Base-by-base conservation (phyloP, 2,797 vertebrate genomes). In the Parambassis ranga region DNA sequence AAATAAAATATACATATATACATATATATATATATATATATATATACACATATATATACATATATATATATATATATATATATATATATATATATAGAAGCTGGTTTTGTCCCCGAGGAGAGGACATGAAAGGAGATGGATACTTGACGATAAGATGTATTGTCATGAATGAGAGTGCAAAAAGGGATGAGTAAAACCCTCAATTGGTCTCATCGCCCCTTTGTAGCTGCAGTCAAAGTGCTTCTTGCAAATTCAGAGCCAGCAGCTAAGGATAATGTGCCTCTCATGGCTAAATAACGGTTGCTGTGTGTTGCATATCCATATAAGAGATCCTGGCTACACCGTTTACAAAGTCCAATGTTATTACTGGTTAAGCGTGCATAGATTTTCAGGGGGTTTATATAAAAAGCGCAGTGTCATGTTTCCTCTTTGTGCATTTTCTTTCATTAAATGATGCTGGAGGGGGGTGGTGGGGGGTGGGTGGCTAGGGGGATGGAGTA, bases 251-350 rank as follows among this genome's bases (percentile, higher is more conserved):
- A 81, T 77, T 69, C 67, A 64, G 53, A 76, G 65, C 80, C 15
- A 1, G 68, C 36, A 81, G 70, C 67, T 47, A 44, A 30, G 55
- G 58, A 77, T 72, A 77, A 86, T 78, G 57, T 48, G 62, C 51
- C 68, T 76, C 82, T 85, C 51, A 50, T 69, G 58, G 77, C 79
- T 63, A 85, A 82, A 84, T 71, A 81, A 85, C 77, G 67, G 33
- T 55, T 61, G 37, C 63, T 50, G 58, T 26, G 47, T 59, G 79
- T 65, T 64, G 58, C 64, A 68, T 63, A 53, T 71, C 53, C 59
- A 71, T 65, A 63, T 66, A 69, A 68, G 65, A 68, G 65, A 82
- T 83, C 63, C 56, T 41, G 53, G 58, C 71, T 58, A 28, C 55
- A 65, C 61, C 41, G 67, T 87, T 84, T 65, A 76, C 44, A 63